phyloP scores from a whole-genome alignment of 2,113 vertebrate genomes.

The Chamaetylas fuelleborni region DNA sequence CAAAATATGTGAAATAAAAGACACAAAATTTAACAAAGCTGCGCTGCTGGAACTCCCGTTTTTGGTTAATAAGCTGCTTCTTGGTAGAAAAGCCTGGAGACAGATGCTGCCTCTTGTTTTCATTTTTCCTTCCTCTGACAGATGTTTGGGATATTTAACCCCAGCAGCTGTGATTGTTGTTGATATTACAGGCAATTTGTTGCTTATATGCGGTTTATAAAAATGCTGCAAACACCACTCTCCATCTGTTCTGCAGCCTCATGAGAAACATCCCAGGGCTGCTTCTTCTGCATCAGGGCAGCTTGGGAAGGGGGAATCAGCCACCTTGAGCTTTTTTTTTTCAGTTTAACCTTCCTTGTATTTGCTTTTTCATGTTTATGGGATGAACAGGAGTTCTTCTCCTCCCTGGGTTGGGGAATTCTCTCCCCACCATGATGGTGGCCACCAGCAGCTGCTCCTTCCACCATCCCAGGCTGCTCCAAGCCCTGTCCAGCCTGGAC shows the following conservation, averaged over 20 bases:
- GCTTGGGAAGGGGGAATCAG: not conserved
- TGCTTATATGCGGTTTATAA: slow-evolving; percentile 5
- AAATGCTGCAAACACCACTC: not conserved
- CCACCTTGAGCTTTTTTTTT: not conserved
- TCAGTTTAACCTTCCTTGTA: rapidly evolving
- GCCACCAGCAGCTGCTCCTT: not conserved
- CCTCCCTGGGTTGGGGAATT: not conserved
- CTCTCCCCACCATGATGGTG: not conserved
- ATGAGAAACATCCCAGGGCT: not conserved
- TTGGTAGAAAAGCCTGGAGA: not conserved
- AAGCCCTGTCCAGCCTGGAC: rapidly evolving
- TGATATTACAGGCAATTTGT: slow-evolving; percentile 41
- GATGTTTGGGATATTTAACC: slow-evolving; percentile 25
- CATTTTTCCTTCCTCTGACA: slow-evolving; percentile 7
- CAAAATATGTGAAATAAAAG: not conserved
- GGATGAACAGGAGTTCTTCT: not conserved
- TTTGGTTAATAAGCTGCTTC: not conserved
- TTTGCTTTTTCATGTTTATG: not conserved
- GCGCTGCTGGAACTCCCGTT: not conserved
- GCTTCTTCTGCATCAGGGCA: not conserved
- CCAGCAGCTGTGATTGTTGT: slow-evolving; percentile 25
- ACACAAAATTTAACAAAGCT: not conserved
- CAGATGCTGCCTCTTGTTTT: slow-evolving; percentile 18
- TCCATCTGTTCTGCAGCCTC: slow-evolving; percentile 5
- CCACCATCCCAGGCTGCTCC: rapidly evolving